Evolutionary conservation across 2,888 invertebrate species (phyloP).

Genomic region (Rotaria sp.): DNA sequence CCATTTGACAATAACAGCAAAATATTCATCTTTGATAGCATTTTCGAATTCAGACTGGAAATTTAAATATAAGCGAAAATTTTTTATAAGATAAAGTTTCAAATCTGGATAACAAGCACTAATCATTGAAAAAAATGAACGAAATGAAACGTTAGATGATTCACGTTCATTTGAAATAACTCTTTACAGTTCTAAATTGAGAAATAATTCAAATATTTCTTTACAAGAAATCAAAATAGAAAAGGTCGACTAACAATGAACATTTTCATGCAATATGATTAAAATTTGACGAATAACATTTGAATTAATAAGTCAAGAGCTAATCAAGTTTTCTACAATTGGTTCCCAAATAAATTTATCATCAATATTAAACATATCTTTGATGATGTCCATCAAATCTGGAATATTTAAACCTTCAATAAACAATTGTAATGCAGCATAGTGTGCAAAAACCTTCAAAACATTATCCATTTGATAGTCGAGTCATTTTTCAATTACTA

Average conservation of each 20-base stretch:
- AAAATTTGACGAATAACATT: neutral
- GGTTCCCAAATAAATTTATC: neutral
- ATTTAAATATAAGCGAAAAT: neutral
- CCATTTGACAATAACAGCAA: neutral
- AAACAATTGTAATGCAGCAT: neutral
- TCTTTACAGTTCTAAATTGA: neutral
- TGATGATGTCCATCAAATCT: neutral
- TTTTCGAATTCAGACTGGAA: neutral
- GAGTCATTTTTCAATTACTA: neutral
- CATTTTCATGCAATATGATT: neutral
- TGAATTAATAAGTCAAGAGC: neutral
- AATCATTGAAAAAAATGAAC: neutral
- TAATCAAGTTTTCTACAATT: neutral
- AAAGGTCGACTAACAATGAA: neutral
- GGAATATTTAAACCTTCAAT: neutral
- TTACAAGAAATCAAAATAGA: neutral
- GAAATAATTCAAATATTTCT: neutral
- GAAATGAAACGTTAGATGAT: neutral
- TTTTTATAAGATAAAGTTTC: neutral
- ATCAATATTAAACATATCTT: neutral
- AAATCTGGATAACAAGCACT: neutral
- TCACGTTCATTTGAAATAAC: neutral
- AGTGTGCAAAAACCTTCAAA: neutral
- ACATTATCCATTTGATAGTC: neutral
- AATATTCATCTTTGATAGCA: neutral